Percentiles rank a stretch among this genome's conserved stretches.
phyloP scores from a whole-genome alignment of 1,140 invertebrate species.

The Ruditapes philippinarum region DNA sequence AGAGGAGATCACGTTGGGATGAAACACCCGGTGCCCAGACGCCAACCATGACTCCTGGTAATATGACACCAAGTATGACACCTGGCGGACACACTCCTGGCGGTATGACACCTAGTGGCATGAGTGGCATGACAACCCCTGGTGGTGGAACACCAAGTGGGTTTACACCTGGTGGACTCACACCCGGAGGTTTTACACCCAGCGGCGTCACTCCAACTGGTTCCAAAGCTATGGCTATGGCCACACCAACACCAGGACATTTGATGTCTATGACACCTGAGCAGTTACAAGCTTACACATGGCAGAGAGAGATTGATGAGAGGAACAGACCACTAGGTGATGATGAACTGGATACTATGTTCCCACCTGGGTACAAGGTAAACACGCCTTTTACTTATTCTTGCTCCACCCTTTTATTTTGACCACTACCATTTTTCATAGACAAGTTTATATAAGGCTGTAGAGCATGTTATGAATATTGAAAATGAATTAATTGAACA shows the following conservation, averaged over 20 bases:
- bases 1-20: constrained; percentile 98
- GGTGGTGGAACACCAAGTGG: constrained; percentile 88
- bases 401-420: too few species aligned
- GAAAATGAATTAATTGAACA: too few species aligned
- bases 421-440: too few species aligned
- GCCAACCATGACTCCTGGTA: constrained; percentile 79
- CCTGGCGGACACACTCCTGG: constrained; percentile 82
- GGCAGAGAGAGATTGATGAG: constrained; percentile 99
- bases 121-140: constrained; percentile 74
- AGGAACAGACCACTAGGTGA: constrained; percentile 98
- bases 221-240: constrained; percentile 98
- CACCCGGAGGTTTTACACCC: constrained; percentile 84
- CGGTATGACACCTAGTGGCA: constrained; percentile 90
- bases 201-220: constrained; percentile 95
- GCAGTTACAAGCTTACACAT: constrained; percentile 99
- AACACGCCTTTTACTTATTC: too few species aligned
- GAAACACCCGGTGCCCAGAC: constrained; percentile 92
- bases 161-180: constrained; percentile 88
- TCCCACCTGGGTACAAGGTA: constrained; percentile 99
- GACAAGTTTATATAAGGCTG: too few species aligned
- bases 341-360: constrained; percentile 98
- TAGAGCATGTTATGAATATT: too few species aligned
- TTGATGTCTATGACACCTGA: constrained; percentile 99
- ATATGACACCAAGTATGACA: constrained; percentile 81
- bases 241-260: constrained; percentile 97